Conservation (phyloP, 2,113 vertebrate species). For the Glaucidium brasilianum region DNA sequence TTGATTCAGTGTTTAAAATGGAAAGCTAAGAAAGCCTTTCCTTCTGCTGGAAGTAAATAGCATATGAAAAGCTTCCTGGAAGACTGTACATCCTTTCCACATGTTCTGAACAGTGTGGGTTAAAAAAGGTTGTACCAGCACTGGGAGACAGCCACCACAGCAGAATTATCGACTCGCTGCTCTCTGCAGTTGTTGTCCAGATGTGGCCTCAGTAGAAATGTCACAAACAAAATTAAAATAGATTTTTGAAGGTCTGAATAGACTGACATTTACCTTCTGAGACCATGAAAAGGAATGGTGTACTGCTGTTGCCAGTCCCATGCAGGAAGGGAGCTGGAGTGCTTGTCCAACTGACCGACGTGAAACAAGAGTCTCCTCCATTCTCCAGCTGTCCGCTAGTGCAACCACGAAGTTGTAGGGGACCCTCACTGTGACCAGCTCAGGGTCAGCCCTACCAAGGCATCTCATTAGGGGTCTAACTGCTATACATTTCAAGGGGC, state of each 20-base stretch:
- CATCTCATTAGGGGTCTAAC: background rate
- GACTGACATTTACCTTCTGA: background rate
- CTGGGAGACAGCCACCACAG: background rate
- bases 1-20: background rate
- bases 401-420: background rate
- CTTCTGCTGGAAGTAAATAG: background rate
- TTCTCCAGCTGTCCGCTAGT: background rate
- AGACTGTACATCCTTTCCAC: background rate
- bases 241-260: background rate
- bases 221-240: background rate
- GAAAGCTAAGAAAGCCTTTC: background rate
- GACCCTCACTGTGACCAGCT: background rate
- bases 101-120: background rate
- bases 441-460: background rate
- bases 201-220: background rate
- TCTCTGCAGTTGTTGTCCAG: background rate
- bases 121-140: background rate
- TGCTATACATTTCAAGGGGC: background rate
- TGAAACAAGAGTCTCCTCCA: background rate
- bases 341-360: accelerated
- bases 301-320: background rate
- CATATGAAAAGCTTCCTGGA: background rate
- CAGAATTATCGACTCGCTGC: background rate
- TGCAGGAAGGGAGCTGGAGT: background rate
- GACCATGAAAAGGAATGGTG: background rate